Percentiles rank a stretch among this genome's conserved stretches.
phyloP scores from a whole-genome alignment of 2,113 vertebrate species.

The Chloroceryle aenea region DNA sequence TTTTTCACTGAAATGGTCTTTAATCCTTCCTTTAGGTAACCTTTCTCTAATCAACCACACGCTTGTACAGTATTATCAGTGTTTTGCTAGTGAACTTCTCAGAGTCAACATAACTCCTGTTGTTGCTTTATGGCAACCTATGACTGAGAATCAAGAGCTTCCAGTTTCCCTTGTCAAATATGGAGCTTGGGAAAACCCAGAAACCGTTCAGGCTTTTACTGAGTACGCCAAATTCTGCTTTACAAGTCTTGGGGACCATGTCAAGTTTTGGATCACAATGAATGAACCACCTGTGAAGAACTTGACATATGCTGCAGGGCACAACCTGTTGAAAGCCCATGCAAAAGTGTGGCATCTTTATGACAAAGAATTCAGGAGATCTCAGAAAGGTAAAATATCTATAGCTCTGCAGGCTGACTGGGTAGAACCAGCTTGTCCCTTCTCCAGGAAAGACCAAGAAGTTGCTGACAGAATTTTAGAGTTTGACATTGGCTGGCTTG shows the following conservation, averaged over 20 bases:
- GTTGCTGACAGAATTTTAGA: conserved; percentile 89
- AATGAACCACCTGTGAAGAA: conserved; percentile 87
- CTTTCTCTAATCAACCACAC: conserved; percentile 83
- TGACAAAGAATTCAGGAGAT: conserved; percentile 82
- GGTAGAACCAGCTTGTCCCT: conserved; percentile 93
- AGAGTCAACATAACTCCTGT: conserved; percentile 89
- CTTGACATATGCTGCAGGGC: conserved; percentile 84
- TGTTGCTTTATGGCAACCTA: conserved; percentile 92
- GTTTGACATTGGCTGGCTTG: conserved; percentile 91
- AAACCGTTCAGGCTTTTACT: conserved; percentile 84
- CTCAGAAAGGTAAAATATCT: conserved; percentile 89
- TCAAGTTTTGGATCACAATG: conserved; percentile 95
- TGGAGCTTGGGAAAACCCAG: conserved; percentile 88
- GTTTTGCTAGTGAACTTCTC: conserved; percentile 86
- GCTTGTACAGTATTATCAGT: conserved; percentile 88
- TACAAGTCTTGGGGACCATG: conserved; percentile 81
- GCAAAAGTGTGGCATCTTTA: conserved; percentile 90
- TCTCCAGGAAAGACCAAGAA: conserved; percentile 84
- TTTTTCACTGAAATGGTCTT: conserved; percentile 93
- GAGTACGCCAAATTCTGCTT: conserved; percentile 91
- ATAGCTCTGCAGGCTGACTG: conserved; percentile 92
- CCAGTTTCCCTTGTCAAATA: conserved; percentile 78
- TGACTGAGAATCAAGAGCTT: conserved; percentile 81
- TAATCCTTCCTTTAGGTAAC: conserved; percentile 85
- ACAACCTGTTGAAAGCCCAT: conserved; percentile 91